phyloP scores from a whole-genome alignment of 2,113 vertebrate genomes.

The Myrmecobius fasciatus region DNA sequence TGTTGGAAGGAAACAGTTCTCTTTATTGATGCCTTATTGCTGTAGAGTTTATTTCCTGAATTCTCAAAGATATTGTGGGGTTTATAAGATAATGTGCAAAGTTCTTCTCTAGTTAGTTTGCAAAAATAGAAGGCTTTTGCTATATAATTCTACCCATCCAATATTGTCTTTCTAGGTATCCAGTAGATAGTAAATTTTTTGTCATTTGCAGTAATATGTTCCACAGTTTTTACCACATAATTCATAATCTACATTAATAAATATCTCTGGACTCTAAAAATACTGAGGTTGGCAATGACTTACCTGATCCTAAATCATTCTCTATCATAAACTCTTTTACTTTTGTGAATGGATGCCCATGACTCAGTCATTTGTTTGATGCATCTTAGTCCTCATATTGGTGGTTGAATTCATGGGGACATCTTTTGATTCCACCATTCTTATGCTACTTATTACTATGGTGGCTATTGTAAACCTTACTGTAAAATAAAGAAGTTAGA shows the following conservation, averaged over 20 bases:
- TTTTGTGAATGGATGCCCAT: background rate
- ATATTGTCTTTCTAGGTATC: background rate
- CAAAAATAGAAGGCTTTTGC: background rate
- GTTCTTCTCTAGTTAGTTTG: background rate
- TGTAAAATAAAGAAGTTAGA: background rate
- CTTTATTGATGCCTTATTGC: background rate
- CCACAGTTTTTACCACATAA: background rate
- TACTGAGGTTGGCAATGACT: background rate
- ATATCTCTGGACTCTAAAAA: background rate
- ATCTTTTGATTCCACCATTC: background rate
- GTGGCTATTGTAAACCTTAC: background rate
- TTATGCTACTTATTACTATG: background rate
- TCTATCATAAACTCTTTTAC: background rate
- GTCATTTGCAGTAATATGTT: background rate
- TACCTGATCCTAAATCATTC: background rate
- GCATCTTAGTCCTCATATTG: background rate
- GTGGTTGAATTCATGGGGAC: too few relatives aligned
- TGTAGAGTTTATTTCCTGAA: background rate
- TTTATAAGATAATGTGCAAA: background rate
- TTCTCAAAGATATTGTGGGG: background rate
- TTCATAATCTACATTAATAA: background rate
- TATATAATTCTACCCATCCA: background rate
- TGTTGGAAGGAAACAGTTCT: background rate
- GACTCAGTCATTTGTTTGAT: background rate
- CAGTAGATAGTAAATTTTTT: background rate